Evolutionary conservation across 2,888 invertebrate species (phyloP), one percentile per base, ranked within the genome.

Genomic region (Metacarcinus magister): DNA sequence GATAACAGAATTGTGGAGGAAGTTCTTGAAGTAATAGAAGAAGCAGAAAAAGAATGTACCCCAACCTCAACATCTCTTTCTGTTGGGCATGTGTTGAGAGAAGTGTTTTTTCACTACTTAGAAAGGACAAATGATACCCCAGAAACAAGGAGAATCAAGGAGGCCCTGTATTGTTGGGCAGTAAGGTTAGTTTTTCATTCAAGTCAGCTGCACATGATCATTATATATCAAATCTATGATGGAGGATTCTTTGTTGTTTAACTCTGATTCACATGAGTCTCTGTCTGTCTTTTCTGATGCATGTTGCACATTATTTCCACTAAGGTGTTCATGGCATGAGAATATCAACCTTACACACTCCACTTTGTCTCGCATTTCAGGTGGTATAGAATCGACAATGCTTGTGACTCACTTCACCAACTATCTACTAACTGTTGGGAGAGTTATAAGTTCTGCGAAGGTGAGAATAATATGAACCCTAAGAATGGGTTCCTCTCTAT

Each of bases 381-480:
- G 94, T 97, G 97, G 96, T 97, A 97, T 67, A 95, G 97, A 19
- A 98, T 98, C 92, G 98, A 98, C 97, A 98, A 98, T 97, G 98
- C 98, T 13, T 98, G 98, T 97, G 97, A 97, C 23, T 97, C 97
- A 95, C 97, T 98, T 92, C 97, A 98, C 67, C 97, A 98, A 54
- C 97, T 98, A 75, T 98, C 98, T 2, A 98, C 98, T 0, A 98
- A 98, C 97, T 97, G 98, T 96, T 98, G 98, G 98, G 98, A 98
- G 10, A 97, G 98, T 96, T 98, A 98, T 97, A 97, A 98, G 97
- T 98, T 98, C 87, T 98, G 98, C 96, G 98, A 98, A 93, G 98
- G 98, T 43, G 98, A 98, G 95, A 98, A 98, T 91, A 98, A 98
- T 97, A 98, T 98, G 54, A 98, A 98, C 97, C 98, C 98, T 92